Base-by-base conservation (phyloP, 2,888 invertebrate species). In the Amorpha juglandis region DNA sequence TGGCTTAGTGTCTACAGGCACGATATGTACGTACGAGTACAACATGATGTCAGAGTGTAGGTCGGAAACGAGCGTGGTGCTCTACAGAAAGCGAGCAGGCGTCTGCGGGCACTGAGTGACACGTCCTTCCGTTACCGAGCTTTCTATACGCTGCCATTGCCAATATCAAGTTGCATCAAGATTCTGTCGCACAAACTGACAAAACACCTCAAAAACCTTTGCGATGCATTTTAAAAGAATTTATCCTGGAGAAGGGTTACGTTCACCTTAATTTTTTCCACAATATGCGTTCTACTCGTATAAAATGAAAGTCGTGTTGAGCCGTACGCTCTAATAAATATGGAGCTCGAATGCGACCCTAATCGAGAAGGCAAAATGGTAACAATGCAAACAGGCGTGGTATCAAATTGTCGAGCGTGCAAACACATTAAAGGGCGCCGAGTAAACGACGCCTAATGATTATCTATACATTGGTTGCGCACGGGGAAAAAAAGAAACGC, bases 331-430 rank as follows among this genome's bases (percentile, higher is more conserved):
- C 88, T 89, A 89, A 91, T 91, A 91, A 92, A 91, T 90, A 89
- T 87, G 86, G 86, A 89, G 88, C 88, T 88, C 88, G 83, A 90
- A 90, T 87, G 83, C 88, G 88, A 89, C 91, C 92, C 89, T 91
- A 91, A 91, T 90, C 92, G 89, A 82, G 87, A 90, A 90, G 89
- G 90, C 88, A 91, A 89, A 91, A 90, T 86, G 89, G 88, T 88
- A 89, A 91, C 90, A 90, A 90, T 87, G 86, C 88, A 91, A 90
- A 91, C 91, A 90, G 89, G 87, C 89, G 87, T 81, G 88, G 89
- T 88, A 89, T 88, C 87, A 91, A 91, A 89, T 89, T 89, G 88
- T 90, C 83, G 88, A 87, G 88, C 86, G 88, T 86, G 88, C 91
- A 91, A 91, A 92, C 90, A 92, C 88, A 91, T 92, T 91, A 90